Percentiles rank a stretch among this genome's conserved stretches.
Evolutionary conservation across 2,888 invertebrate species (phyloP).

Genomic region (Epirrhoe alternata): DNA sequence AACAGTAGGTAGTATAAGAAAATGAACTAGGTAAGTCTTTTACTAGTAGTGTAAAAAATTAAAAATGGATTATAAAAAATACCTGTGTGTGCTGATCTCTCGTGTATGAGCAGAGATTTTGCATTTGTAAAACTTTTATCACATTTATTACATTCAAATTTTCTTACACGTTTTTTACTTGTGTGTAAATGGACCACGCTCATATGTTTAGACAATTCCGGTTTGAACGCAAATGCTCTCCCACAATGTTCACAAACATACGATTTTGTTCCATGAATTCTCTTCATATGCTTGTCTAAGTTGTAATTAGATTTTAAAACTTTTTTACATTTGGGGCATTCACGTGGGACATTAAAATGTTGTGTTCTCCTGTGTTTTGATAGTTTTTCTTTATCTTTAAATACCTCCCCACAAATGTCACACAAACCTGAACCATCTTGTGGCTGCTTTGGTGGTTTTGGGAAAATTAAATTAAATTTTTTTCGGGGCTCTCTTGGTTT

Average conservation of each 20-base stretch:
- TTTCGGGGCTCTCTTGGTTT: slow-evolving; percentile 31
- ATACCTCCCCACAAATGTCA: slow-evolving; percentile 71
- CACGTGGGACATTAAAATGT: slow-evolving; percentile 60
- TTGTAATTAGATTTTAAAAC: slow-evolving; percentile 62
- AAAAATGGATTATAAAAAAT: slow-evolving; percentile 30
- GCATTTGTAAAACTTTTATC: slow-evolving; percentile 70
- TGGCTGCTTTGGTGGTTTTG: slow-evolving; percentile 30
- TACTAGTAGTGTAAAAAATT: too few relatives aligned
- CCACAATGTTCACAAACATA: slow-evolving; percentile 73
- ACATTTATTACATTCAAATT: slow-evolving; percentile 69
- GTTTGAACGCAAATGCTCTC: slow-evolving; percentile 65
- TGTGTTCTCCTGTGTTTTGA: slow-evolving; percentile 60
- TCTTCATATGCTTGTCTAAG: slow-evolving; percentile 67
- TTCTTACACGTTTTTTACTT: slow-evolving; percentile 55
- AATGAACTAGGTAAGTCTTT: too few relatives aligned
- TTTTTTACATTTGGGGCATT: slow-evolving; percentile 69
- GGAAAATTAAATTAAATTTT: slow-evolving; percentile 37
- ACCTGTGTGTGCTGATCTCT: slow-evolving; percentile 82
- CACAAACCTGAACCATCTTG: slow-evolving; percentile 50
- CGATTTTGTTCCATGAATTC: slow-evolving; percentile 63
- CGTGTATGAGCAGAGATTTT: slow-evolving; percentile 75
- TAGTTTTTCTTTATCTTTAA: slow-evolving; percentile 60
- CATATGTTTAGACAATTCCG: slow-evolving; percentile 65
- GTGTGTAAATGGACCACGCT: slow-evolving; percentile 64
- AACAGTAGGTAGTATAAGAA: too few relatives aligned